Base-by-base conservation (phyloP, 2,888 invertebrate genomes). In the Byasa hedistus region DNA sequence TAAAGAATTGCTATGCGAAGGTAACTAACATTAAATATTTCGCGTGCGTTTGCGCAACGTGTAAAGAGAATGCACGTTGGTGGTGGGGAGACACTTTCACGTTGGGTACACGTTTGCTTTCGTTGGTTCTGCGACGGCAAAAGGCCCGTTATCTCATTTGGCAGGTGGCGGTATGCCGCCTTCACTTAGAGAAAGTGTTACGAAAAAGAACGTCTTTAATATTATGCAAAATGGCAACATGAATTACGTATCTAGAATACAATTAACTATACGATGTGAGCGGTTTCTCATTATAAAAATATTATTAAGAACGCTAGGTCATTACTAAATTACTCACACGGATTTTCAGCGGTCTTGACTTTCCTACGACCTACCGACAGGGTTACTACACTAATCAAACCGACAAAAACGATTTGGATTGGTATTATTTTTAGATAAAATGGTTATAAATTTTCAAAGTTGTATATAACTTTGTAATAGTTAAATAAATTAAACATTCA, bases 111-210 rank as follows among this genome's bases (percentile, higher is more conserved):
- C 89, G 85, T 86, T 91, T 90, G 88, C 90, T 90, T 91, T 91
- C 89, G 86, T 89, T 87, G 80, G 81, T 79, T 80, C 79, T 81
- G 80, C 75, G 75, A 63, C 55, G 58, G 61, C 61, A 56, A 24
- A 75, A 81, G 81, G 80, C 75, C 87, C 89, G 89, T 89, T 89
- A 91, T 85, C 86, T 87, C 87, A 89, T 90, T 89, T 83, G 84
- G 86, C 91, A 91, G 91, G 91, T 91, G 91, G 83, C 79, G 81
- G 76, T 79, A 79, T 78, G 77, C 78, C 77, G 79, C 73, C 74
- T 76, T 78, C 81, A 77, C 77, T 78, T 79, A 84, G 87, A 84
- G 90, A 90, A 90, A 90, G 89, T 89, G 84, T 85, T 86, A 85
- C 83, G 83, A 82, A 85, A 84, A 84, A 79, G 74, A 73, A 72